These are phyloP conservation scores for Clinocottus analis DNA, from an alignment of 2,113 vertebrate genomes.

Conservation along the genomic window DNA sequence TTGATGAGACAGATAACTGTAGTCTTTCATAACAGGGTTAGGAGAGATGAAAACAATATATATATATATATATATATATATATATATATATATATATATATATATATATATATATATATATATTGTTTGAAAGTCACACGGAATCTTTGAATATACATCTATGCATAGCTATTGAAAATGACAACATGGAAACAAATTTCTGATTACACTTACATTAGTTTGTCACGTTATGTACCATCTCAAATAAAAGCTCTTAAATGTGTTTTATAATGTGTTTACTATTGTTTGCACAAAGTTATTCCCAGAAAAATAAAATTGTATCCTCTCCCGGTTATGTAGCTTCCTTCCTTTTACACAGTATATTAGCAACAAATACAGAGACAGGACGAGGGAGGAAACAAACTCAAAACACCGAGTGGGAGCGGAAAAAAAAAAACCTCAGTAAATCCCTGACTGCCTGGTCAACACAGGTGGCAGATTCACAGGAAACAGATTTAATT, in stretches of 20 bases:
- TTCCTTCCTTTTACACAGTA: conserved; percentile 22
- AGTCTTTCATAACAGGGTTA: conserved; percentile 56
- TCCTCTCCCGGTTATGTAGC: conserved; percentile 6
- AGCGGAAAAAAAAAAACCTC: conserved; percentile 36
- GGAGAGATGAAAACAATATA: conserved; percentile 25
- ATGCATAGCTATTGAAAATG: background rate
- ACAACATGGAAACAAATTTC: no score
- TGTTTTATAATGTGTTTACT: conserved; percentile 7
- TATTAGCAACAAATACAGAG: conserved; percentile 42
- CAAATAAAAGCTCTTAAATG: background rate
- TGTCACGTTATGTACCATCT: no score
- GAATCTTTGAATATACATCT: background rate
- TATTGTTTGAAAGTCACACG: background rate
- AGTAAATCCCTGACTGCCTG: conserved; percentile 77
- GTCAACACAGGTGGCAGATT: conserved; percentile 85
- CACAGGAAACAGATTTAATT: conserved; percentile 92
- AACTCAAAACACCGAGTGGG: conserved; percentile 52
- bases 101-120: no score
- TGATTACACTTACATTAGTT: background rate
- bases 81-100: no score
- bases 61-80: no score
- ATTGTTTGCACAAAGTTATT: conserved; percentile 6
- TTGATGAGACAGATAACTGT: conserved; percentile 76
- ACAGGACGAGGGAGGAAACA: conserved; percentile 52
- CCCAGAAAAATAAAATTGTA: background rate